Percentiles rank a stretch among this genome's conserved stretches.
These are phyloP conservation scores for Calidris pugnax DNA, from an alignment of 2,113 vertebrate genomes.

Conservation along the genomic window DNA sequence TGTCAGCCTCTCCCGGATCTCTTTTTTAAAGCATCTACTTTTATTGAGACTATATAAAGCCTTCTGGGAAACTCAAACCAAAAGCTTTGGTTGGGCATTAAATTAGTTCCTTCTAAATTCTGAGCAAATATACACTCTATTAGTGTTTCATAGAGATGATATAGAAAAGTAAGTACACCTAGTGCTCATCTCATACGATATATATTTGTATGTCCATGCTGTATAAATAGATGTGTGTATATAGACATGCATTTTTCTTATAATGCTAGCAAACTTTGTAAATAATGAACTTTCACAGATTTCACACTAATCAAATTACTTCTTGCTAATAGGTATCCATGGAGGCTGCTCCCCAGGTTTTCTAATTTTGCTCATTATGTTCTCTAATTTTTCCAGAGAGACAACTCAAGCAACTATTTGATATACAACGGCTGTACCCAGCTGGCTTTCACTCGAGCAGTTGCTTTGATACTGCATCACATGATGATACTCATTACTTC, in stretches of 20 bases:
- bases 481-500: slow-evolving; percentile 55
- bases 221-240: neutral
- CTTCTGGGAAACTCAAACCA: neutral
- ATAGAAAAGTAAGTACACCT: neutral
- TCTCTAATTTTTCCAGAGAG: slow-evolving; percentile 63
- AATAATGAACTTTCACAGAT: slow-evolving; percentile 24
- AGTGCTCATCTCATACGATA: neutral
- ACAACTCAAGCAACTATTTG: slow-evolving; percentile 49
- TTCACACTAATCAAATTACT: slow-evolving; percentile 36
- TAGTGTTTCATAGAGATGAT: neutral
- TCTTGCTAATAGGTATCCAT: slow-evolving; percentile 10
- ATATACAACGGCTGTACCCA: slow-evolving; percentile 33
- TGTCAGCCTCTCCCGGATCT: neutral
- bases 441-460: slow-evolving; percentile 44
- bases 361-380: slow-evolving; percentile 63
- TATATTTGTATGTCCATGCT: neutral
- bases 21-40: slow-evolving; percentile 3
- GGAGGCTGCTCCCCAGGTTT: slow-evolving; percentile 29
- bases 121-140: slow-evolving; percentile 33
- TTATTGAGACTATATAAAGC: slow-evolving; percentile 7
- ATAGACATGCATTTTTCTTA: neutral
- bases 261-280: neutral
- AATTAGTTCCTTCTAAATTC: slow-evolving; percentile 21
- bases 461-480: slow-evolving; percentile 60
- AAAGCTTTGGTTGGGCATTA: slow-evolving; percentile 7